Conservation (phyloP, 2,888 invertebrate species). For the Drosophila rellima region DNA sequence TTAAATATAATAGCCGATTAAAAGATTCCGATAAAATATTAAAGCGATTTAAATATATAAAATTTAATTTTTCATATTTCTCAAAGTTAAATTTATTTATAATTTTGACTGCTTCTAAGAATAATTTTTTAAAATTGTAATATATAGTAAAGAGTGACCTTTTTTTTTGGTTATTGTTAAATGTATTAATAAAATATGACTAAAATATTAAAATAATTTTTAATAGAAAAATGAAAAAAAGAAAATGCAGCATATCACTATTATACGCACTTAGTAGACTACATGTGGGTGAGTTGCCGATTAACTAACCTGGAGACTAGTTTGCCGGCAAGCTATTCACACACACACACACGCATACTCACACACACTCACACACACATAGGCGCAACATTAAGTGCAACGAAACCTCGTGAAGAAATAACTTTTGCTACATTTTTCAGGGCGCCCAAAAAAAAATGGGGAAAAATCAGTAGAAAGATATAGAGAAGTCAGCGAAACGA, state of each 20-base stretch:
- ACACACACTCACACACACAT: constrained; percentile 17
- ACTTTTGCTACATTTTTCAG: constrained; percentile 74
- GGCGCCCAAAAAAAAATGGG: constrained; percentile 42
- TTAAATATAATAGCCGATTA: background rate
- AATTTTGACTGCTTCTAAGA: too few species aligned
- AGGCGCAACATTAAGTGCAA: constrained; percentile 63
- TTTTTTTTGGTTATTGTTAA: too few species aligned
- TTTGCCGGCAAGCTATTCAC: constrained; percentile 25
- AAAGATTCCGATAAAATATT: background rate
- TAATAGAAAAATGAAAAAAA: background rate
- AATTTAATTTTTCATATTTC: too few species aligned
- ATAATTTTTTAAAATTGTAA: too few species aligned
- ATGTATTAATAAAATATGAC: too few species aligned
- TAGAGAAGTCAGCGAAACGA: constrained; percentile 57
- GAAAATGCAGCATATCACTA: background rate
- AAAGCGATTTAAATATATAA: too few species aligned
- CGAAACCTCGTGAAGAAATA: constrained; percentile 73
- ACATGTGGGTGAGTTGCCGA: constrained; percentile 29
- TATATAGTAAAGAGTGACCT: too few species aligned
- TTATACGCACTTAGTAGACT: background rate
- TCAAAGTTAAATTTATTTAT: too few species aligned
- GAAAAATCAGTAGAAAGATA: constrained; percentile 36
- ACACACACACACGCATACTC: constrained; percentile 3
- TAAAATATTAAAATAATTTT: too few species aligned
- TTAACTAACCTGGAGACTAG: constrained; percentile 56